A percentile compares a stretch with the other conserved stretches of the same genome.
phyloP scores from a whole-genome alignment of 2,797 vertebrate genomes.

The Anabas testudineus region DNA sequence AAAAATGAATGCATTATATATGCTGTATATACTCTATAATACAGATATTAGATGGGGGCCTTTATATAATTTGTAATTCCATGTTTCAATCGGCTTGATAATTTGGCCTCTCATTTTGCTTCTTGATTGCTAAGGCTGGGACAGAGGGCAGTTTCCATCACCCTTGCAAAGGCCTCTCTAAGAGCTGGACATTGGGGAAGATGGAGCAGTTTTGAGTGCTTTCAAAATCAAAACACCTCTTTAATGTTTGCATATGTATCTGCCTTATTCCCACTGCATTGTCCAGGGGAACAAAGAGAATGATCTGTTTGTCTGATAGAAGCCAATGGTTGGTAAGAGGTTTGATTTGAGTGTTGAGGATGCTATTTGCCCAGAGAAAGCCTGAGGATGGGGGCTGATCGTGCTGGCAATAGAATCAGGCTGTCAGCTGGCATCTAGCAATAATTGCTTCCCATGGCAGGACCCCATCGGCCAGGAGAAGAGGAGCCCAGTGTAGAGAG shows the following conservation, averaged over 20 bases:
- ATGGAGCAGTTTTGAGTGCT: slow-evolving; percentile 50
- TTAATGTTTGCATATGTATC: slow-evolving; percentile 80
- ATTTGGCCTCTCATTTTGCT: slow-evolving; percentile 12
- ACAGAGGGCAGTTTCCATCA: slow-evolving; percentile 6
- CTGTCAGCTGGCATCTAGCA: slow-evolving; percentile 98
- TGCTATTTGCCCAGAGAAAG: slow-evolving; percentile 99
- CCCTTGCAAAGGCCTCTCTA: slow-evolving; percentile 26
- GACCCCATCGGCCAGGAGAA: slow-evolving; percentile 87
- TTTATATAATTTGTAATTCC: slow-evolving; percentile 4
- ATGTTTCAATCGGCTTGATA: slow-evolving; percentile 19
- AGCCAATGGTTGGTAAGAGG: slow-evolving; percentile 93
- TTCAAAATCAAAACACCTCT: slow-evolving; percentile 78
- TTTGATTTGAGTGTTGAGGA: slow-evolving; percentile 95
- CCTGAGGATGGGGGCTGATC: slow-evolving; percentile 93
- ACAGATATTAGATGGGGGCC: neutral
- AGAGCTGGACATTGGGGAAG: slow-evolving; percentile 19
- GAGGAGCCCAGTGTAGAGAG: slow-evolving; percentile 65
- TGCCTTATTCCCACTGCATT: slow-evolving; percentile 86
- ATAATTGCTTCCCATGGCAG: slow-evolving; percentile 99
- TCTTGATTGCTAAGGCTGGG: slow-evolving; percentile 9
- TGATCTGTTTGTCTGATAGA: slow-evolving; percentile 93
- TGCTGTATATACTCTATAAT: too few relatives aligned
- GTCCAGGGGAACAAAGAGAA: slow-evolving; percentile 92
- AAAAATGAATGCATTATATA: slow-evolving; percentile 14
- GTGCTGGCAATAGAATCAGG: slow-evolving; percentile 91